phyloP scores from a whole-genome alignment of 2,797 vertebrate genomes.

The Pempheris klunzingeri region DNA sequence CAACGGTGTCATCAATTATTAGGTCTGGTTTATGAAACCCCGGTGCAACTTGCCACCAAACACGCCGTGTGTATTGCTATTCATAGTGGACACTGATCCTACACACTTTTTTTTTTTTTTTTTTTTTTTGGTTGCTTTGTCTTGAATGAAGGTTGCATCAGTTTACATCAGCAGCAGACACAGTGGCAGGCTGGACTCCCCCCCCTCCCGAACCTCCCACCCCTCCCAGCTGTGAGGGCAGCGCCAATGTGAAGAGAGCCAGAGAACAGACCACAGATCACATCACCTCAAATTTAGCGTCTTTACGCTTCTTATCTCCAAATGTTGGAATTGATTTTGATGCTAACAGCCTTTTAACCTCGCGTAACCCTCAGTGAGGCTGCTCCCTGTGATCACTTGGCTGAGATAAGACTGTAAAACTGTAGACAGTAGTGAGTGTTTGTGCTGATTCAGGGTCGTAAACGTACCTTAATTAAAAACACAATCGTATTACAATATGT shows the following conservation, averaged over 20 bases:
- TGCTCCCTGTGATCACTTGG: background rate
- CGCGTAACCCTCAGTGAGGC: background rate
- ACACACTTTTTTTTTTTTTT: constrained; percentile 28
- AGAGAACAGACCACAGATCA: constrained; percentile 27
- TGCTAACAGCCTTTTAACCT: constrained; percentile 38
- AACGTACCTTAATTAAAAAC: background rate
- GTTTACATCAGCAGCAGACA: constrained; percentile 80
- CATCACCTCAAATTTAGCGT: constrained; percentile 31
- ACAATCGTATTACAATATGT: background rate
- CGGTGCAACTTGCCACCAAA: constrained; percentile 67
- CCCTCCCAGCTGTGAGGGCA: constrained; percentile 48
- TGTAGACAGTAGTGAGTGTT: background rate
- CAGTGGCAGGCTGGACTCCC: constrained; percentile 69
- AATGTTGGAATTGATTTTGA: constrained; percentile 29
- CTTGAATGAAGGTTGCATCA: constrained; percentile 81
- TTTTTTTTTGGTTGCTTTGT: constrained; percentile 70
- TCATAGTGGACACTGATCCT: constrained; percentile 71
- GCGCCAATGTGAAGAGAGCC: constrained; percentile 13
- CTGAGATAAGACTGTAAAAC: background rate
- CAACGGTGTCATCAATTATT: constrained; percentile 73
- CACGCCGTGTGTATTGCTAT: constrained; percentile 38
- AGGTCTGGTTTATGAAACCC: constrained; percentile 73
- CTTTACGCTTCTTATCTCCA: constrained; percentile 26
- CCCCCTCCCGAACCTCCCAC: constrained; percentile 27
- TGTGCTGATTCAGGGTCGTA: background rate